Conservation (phyloP, 2,797 vertebrate genomes). For the Myotis vivesi region DNA sequence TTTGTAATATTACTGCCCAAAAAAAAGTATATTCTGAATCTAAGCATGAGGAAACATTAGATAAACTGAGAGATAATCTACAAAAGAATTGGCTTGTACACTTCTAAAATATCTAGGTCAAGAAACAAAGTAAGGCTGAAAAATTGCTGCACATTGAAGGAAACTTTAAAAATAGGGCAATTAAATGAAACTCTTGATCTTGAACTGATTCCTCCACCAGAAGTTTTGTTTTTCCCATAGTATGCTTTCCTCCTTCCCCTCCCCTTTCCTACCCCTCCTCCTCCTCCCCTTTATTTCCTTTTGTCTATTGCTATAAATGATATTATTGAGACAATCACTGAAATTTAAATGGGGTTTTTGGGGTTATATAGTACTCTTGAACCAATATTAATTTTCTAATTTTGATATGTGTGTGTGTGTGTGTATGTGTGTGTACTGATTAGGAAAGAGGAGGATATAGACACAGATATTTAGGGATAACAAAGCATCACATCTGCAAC, state of each 20-base stretch:
- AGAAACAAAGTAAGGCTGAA: not conserved
- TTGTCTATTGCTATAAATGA: not conserved
- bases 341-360: not conserved
- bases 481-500: not conserved
- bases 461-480: not conserved
- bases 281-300: not conserved
- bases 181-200: not conserved
- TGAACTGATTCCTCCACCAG: not conserved
- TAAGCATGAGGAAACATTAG: not conserved
- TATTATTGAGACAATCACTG: not conserved
- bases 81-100: not conserved
- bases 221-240: not conserved
- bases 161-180: not conserved
- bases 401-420: too few relatives aligned
- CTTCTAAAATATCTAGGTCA: constrained; percentile 19
- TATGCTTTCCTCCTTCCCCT: too few relatives aligned
- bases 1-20: not conserved
- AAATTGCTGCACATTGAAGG: not conserved
- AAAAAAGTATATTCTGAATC: not conserved
- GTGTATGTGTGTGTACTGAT: not conserved
- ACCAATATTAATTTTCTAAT: not conserved
- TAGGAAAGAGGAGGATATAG: not conserved
- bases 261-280: rapidly evolving
- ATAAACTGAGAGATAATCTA: not conserved
- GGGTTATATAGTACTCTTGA: not conserved